Percentiles rank a stretch among this genome's conserved stretches.
Conservation (phyloP, 2,797 vertebrate species). For the Sebastes matsubarae region DNA sequence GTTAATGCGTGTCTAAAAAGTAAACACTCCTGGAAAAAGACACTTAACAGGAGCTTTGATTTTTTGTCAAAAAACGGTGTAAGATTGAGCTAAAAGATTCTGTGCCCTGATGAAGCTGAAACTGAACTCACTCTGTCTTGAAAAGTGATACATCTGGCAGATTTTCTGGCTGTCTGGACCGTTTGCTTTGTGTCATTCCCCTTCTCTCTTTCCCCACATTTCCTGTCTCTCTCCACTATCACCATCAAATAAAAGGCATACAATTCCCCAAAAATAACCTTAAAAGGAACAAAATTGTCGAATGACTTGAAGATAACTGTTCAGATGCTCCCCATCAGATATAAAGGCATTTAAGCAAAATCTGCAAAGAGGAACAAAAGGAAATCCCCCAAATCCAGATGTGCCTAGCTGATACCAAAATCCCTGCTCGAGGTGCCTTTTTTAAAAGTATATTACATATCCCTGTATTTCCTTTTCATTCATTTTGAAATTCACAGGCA, state of each 20-base stretch:
- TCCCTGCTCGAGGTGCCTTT: neutral
- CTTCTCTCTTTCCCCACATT: neutral
- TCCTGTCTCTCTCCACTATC: neutral
- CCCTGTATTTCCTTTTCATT: neutral
- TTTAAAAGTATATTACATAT: neutral
- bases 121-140: neutral
- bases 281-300: neutral
- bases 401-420: neutral
- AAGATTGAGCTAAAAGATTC: neutral
- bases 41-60: neutral
- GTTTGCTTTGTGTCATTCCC: neutral
- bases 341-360: neutral
- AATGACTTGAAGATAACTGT: conserved; percentile 1
- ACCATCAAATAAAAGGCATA: neutral
- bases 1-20: neutral
- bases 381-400: neutral
- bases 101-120: neutral
- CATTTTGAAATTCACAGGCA: neutral
- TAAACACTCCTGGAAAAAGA: neutral
- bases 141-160: conserved; percentile 2
- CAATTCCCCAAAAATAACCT: neutral
- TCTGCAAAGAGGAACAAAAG: conserved; percentile 2
- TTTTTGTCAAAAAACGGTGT: neutral
- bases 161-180: neutral
- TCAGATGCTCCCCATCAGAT: neutral